Base-by-base conservation (phyloP, 1,140 invertebrate genomes). In the Caerostris darwini region DNA sequence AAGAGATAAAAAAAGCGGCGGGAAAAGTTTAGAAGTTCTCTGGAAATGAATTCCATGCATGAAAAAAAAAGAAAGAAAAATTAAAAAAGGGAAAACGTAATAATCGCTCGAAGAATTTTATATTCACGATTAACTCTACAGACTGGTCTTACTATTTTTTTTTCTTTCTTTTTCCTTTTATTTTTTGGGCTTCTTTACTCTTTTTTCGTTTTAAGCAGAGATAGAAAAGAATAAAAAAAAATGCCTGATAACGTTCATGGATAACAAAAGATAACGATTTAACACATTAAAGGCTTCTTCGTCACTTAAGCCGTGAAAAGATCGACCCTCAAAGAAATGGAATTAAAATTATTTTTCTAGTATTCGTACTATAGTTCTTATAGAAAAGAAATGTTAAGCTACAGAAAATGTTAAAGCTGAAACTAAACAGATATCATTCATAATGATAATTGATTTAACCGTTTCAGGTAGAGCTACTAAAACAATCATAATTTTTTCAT, bases 51-150 rank as follows among this genome's bases (percentile, higher is more conserved):
- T 90, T 71, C n/a, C 10, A 77, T 71, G 64, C 64, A 57, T 57
- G 57, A 57, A 69, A 67, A 89, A 71, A 54, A 85, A 85, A 7
- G 56, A 85, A 7, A 14, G 34, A 34, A 5, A 34, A 77, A 12
- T 4, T 17, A 81, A 54, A 81, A n/a, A 83, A 56, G 12, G 14
- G 10, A 54, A 12, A 90, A 50, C 85, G 53, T 77, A 71, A 90
- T 77, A 90, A 90, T 90, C 88, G 61, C 64, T 90, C 64, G 12
- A 6, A 56, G 61, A 89, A 89, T 77, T 90, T 90, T 90, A 90
- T 90, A 71, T 90, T 69, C 64, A 10, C 59, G 88, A 90, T 90
- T 90, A 71, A 77, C 17, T 54, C 7, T 5, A 17, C 6, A 88
- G 14, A 53, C n/a, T 50, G 1, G 7, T 54, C 57, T 53, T 17